Percentiles rank a stretch among this genome's conserved stretches.
These are phyloP conservation scores for Pseudomugil tenellus DNA, from an alignment of 2,797 vertebrate species.

Conservation along the genomic window DNA sequence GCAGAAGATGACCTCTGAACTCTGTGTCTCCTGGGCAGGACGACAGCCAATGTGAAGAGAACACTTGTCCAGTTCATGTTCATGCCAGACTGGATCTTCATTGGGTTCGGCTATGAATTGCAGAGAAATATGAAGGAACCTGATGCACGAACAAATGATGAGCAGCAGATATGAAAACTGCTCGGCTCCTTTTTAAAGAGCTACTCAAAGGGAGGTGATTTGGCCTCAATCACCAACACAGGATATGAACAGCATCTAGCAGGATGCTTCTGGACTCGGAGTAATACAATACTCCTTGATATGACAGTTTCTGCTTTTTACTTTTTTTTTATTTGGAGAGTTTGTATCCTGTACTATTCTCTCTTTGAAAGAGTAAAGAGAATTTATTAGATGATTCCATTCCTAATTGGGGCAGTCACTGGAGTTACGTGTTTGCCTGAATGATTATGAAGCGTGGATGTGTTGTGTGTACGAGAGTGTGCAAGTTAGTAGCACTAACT, in stretches of 20 bases:
- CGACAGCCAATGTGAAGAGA: constrained; percentile 47
- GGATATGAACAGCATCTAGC: constrained; percentile 38
- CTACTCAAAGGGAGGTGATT: constrained; percentile 34
- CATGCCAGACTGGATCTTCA: constrained; percentile 39
- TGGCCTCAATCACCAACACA: constrained; percentile 22
- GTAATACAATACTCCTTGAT: constrained; percentile 36
- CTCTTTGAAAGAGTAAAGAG: constrained; percentile 62
- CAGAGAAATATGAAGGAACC: constrained; percentile 36
- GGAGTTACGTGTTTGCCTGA: constrained; percentile 70
- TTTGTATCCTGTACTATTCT: constrained; percentile 54
- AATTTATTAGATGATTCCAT: constrained; percentile 75
- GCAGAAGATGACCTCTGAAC: constrained; percentile 90
- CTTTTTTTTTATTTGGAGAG: constrained; percentile 56
- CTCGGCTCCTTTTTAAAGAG: constrained; percentile 46
- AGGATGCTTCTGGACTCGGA: constrained; percentile 43
- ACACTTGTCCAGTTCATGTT: constrained; percentile 39
- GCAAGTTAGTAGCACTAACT: constrained; percentile 41
- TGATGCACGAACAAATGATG: constrained; percentile 46
- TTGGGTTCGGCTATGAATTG: constrained; percentile 38
- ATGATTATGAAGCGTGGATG: constrained; percentile 40
- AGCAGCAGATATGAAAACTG: constrained; percentile 37
- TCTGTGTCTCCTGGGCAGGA: constrained; percentile 40
- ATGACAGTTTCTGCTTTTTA: constrained; percentile 59
- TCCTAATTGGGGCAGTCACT: constrained; percentile 83
- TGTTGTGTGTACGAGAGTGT: constrained; percentile 40